phyloP scores from a whole-genome alignment of 2,113 vertebrate genomes.

The Alexandromys fortis region DNA sequence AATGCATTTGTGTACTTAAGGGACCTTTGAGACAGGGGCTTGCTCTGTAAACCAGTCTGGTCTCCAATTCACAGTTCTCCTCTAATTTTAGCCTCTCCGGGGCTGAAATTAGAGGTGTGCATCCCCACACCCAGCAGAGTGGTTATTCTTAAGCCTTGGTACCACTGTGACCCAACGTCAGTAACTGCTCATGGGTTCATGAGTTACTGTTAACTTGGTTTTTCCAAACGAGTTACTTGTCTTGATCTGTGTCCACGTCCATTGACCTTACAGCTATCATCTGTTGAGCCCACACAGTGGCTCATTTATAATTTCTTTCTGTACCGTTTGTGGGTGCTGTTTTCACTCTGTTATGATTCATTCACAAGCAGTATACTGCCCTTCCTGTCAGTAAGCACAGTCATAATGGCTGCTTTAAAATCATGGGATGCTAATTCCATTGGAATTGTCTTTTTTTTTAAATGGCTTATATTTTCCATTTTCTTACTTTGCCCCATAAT shows the following conservation, averaged over 20 bases:
- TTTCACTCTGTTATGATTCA: background rate
- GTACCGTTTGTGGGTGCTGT: background rate
- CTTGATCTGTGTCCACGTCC: constrained; percentile 21
- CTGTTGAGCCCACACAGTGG: background rate
- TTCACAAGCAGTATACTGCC: background rate
- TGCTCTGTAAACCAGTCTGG: background rate
- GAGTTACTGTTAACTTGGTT: background rate
- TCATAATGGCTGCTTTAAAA: constrained; percentile 34
- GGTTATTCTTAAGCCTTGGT: constrained; percentile 4
- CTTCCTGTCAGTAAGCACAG: background rate
- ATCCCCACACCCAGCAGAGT: background rate
- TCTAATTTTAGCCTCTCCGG: background rate
- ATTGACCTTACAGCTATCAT: constrained; percentile 26
- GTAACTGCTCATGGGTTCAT: background rate
- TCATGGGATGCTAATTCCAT: background rate
- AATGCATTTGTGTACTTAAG: background rate
- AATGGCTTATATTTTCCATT: constrained; percentile 2
- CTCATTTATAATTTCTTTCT: constrained; percentile 14
- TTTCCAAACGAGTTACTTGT: constrained; percentile 12
- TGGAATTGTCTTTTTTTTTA: constrained; percentile 33
- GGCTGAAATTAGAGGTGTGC: background rate
- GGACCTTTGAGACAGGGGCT: background rate
- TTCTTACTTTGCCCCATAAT: background rate
- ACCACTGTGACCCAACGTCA: background rate
- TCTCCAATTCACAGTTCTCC: background rate